A percentile compares a stretch with the other conserved stretches of the same genome.
Conservation (phyloP, 2,888 invertebrate genomes). For the Andricus quercusramuli region DNA sequence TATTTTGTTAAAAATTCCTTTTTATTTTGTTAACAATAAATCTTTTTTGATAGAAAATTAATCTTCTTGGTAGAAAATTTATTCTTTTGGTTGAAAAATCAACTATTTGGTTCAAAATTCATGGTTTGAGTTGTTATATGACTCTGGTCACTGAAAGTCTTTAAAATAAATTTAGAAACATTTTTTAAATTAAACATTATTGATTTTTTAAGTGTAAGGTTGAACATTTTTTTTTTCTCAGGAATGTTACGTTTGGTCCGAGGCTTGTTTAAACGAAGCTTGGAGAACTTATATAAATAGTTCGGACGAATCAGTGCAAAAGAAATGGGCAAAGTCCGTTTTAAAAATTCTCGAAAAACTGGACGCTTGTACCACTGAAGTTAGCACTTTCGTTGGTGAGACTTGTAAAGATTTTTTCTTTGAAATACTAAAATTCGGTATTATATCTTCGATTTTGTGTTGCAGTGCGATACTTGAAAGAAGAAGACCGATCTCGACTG, state of each 20-base stretch:
- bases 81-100: no score
- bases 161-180: no score
- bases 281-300: slow-evolving; percentile 82
- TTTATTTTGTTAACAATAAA: no score
- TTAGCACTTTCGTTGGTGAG: slow-evolving; percentile 80
- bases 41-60: no score
- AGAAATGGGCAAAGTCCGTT: slow-evolving; percentile 79
- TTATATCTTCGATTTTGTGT: slow-evolving; percentile 39
- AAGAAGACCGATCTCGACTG: slow-evolving; percentile 83
- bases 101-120: no score
- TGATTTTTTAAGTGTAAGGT: no score
- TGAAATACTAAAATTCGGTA: background rate
- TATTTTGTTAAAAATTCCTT: no score
- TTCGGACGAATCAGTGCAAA: slow-evolving; percentile 51
- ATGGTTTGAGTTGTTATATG: no score
- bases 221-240: slow-evolving; percentile 70
- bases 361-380: slow-evolving; percentile 80
- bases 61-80: no score
- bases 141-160: no score
- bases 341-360: slow-evolving; percentile 78
- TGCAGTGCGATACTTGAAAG: slow-evolving; percentile 79
- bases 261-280: slow-evolving; percentile 87
- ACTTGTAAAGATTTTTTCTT: background rate
- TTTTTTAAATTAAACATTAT: no score
- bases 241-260: slow-evolving; percentile 88